phyloP scores from a whole-genome alignment of 2,797 vertebrate species.

The Epinephelus coioides region DNA sequence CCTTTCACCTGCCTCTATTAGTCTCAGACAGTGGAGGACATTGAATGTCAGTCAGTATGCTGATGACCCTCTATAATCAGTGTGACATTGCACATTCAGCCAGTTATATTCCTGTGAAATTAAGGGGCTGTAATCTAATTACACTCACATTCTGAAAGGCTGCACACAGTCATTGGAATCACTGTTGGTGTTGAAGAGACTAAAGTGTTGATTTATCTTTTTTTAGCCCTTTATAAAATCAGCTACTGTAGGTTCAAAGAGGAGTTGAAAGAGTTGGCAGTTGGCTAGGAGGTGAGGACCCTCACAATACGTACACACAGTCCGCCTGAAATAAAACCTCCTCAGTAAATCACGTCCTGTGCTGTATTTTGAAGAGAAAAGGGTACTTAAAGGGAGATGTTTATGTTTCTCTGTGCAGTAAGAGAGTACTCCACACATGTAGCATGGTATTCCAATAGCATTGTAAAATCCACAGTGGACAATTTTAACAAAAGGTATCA shows the following conservation, averaged over 20 bases:
- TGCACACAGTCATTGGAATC: not conserved
- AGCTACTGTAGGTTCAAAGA: not conserved
- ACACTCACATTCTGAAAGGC: not conserved
- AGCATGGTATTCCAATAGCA: not conserved
- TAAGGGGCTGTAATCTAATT: slow-evolving; percentile 17
- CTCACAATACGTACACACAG: not conserved
- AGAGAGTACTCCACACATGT: not conserved
- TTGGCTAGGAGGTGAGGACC: not conserved
- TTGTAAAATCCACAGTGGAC: not conserved
- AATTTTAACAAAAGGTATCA: not conserved
- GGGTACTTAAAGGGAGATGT: no score
- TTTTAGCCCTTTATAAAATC: not conserved
- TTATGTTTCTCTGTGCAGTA: not conserved
- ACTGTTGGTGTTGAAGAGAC: not conserved
- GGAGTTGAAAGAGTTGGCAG: no score
- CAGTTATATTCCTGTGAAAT: slow-evolving; percentile 3
- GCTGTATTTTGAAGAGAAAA: no score
- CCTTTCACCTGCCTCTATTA: not conserved
- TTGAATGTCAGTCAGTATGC: slow-evolving; percentile 6
- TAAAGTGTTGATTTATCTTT: not conserved
- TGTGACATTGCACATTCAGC: slow-evolving; percentile 4
- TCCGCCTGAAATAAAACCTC: not conserved
- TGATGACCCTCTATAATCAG: slow-evolving; percentile 4
- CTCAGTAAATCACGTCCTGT: not conserved
- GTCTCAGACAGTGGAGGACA: slow-evolving; percentile 9